Percentiles rank a stretch among this genome's conserved stretches.
Evolutionary conservation across 1,140 invertebrate genomes (phyloP).

Genomic region (Drosophila sturtevanti): DNA sequence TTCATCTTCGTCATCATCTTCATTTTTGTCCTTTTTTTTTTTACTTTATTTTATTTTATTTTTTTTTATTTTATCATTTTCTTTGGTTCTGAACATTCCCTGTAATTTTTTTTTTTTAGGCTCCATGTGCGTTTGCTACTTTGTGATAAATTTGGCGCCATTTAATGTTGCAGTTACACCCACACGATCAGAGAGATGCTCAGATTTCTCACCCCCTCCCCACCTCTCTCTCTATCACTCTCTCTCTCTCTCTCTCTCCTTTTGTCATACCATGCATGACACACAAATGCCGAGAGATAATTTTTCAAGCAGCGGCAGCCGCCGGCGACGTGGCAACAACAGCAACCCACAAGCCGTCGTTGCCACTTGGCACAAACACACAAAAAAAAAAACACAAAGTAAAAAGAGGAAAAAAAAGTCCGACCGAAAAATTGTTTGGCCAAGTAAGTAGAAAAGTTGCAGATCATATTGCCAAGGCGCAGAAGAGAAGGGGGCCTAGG

Average conservation of each 20-base stretch:
- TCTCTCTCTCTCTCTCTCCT: not conserved
- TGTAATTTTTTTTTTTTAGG: not conserved
- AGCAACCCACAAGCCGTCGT: constrained; percentile 21
- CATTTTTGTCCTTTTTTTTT: not conserved
- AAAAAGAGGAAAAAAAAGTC: too few relatives aligned
- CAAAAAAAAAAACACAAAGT: not conserved
- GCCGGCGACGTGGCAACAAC: constrained; percentile 35
- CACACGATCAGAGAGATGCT: constrained; percentile 51
- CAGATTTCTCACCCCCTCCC: not conserved
- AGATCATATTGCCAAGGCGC: constrained; percentile 17
- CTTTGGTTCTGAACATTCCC: not conserved
- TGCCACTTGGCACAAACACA: constrained; percentile 8
- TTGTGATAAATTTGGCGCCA: constrained; percentile 68
- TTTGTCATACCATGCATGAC: constrained; percentile 10
- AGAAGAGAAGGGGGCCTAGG: not conserved
- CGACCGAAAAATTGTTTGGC: not conserved
- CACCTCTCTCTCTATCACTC: not conserved
- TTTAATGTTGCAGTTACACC: constrained; percentile 70
- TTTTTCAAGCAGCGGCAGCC: constrained; percentile 56
- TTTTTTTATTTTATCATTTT: too few relatives aligned
- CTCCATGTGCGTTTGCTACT: constrained; percentile 44
- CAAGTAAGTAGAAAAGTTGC: constrained; percentile 34
- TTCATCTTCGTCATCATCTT: constrained; percentile 1
- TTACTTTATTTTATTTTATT: too few relatives aligned
- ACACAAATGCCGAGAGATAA: constrained; percentile 39